Conservation (phyloP, 2,113 vertebrate species). For the Aegithalos caudatus region DNA sequence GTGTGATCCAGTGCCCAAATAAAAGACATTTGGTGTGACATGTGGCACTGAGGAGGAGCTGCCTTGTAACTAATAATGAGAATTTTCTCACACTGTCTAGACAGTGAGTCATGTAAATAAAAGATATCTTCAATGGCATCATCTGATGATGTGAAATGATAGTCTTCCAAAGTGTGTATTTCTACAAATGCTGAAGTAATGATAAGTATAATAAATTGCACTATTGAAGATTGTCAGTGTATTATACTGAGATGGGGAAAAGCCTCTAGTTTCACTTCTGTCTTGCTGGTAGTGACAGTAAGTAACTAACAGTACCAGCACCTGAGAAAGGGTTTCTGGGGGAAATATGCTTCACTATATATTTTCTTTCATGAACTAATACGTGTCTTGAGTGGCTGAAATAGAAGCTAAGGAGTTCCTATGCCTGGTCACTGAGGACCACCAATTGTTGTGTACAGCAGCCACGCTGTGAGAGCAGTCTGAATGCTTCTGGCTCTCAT, state of each 20-base stretch:
- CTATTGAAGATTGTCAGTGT: background rate
- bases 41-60: background rate
- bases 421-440: background rate
- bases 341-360: background rate
- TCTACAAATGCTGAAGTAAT: background rate
- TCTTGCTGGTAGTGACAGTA: background rate
- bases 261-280: background rate
- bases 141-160: conserved; percentile 18
- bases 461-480: background rate
- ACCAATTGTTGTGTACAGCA: rapidly evolving
- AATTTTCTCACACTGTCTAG: conserved; percentile 24
- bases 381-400: background rate
- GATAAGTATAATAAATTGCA: background rate
- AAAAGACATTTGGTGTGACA: background rate
- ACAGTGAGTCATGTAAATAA: conserved; percentile 19
- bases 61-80: background rate
- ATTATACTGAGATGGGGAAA: background rate
- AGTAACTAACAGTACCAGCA: background rate
- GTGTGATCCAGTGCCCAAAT: background rate
- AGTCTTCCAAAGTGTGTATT: background rate
- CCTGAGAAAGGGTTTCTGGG: background rate
- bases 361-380: background rate
- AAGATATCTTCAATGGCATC: conserved; percentile 19
- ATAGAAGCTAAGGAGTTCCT: background rate
- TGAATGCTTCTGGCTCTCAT: background rate